phyloP scores from a whole-genome alignment of 2,888 invertebrate genomes.

The Agelastica alni region DNA sequence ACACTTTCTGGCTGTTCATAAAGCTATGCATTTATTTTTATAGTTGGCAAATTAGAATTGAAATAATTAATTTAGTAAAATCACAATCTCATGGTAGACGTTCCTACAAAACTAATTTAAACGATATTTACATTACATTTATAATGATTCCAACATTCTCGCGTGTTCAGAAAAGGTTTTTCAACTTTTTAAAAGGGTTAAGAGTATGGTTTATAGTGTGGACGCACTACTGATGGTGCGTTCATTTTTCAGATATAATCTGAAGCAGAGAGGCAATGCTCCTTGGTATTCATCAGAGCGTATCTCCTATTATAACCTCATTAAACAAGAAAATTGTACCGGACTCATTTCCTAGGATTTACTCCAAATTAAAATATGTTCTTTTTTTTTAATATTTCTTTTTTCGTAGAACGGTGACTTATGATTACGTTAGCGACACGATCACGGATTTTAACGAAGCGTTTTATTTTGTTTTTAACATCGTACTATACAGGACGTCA shows the following conservation, averaged over 20 bases:
- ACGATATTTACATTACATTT: too few species aligned
- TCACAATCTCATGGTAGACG: too few species aligned
- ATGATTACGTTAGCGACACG: slow-evolving; percentile 18
- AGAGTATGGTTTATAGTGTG: slow-evolving; percentile 15
- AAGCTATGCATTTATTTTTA: too few species aligned
- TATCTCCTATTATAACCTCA: slow-evolving; percentile 54
- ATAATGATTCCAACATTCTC: slow-evolving; percentile 12
- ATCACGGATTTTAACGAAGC: too few species aligned
- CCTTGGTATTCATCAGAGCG: slow-evolving; percentile 51
- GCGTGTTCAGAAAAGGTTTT: slow-evolving; percentile 11
- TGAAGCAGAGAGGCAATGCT: slow-evolving; percentile 49
- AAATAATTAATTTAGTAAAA: too few species aligned
- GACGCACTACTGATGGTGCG: slow-evolving; percentile 45
- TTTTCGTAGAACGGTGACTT: slow-evolving; percentile 18
- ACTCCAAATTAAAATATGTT: slow-evolving; percentile 25
- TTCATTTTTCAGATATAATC: slow-evolving; percentile 44
- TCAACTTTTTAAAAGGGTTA: slow-evolving; percentile 15
- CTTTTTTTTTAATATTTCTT: slow-evolving; percentile 2
- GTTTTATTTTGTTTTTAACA: too few species aligned
- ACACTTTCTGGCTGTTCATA: too few species aligned
- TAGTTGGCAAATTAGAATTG: too few species aligned
- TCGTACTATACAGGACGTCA: too few species aligned
- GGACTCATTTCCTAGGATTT: slow-evolving; percentile 37
- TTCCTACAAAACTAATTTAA: too few species aligned
- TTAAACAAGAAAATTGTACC: slow-evolving; percentile 53